Evolutionary conservation across 1,140 invertebrate genomes (phyloP), one percentile per base, ranked within the genome.

Genomic region (Drosophila guanche): DNA sequence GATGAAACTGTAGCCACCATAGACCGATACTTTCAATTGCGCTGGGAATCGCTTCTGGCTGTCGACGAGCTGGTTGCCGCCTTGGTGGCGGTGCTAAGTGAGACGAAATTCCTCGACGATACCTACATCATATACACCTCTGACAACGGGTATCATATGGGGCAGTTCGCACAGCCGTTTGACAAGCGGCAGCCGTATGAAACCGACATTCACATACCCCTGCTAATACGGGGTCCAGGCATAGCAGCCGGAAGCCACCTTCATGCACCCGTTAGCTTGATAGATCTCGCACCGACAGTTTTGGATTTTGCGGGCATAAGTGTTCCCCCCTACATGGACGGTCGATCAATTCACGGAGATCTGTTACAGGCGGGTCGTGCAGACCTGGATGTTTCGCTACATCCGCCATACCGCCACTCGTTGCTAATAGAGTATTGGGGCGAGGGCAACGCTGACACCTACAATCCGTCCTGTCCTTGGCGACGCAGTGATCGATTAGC

Each of bases 151-250:
- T 98, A 95, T 92, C 97, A 98, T 92, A 92, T 97, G 79, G 96
- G 96, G 46, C 97, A 98, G 92, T 97, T 97, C 91, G 94, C 95
- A 22, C 93, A 97, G 92, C 95, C 97, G 0, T 95, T 94, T 81
- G 97, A 98, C 91, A 98, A 98, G 90, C 92, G 97, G 20, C 96
- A 97, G 74, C 95, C 96, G 0, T 98, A 98, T 90, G 96, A 98
- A 84, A 95, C 96, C 3, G 97, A 98, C 85, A 96, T 97, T 33
- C 93, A 94, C 78, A 94, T 98, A 1, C 97, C 97, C 5, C 91
- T 98, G 10, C 76, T 97, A 25, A 94, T 98, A 3, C 92, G 94
- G 62, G 97, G 97, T 20, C 97, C 97, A 2, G 93, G 92, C 1
- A 92, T 97, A 22, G 71, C 78, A 25, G 76, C 90, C 53, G 93